Percentiles rank a stretch among this genome's conserved stretches.
Conservation (phyloP, 1,140 invertebrate species). For the Cydia amplana region DNA sequence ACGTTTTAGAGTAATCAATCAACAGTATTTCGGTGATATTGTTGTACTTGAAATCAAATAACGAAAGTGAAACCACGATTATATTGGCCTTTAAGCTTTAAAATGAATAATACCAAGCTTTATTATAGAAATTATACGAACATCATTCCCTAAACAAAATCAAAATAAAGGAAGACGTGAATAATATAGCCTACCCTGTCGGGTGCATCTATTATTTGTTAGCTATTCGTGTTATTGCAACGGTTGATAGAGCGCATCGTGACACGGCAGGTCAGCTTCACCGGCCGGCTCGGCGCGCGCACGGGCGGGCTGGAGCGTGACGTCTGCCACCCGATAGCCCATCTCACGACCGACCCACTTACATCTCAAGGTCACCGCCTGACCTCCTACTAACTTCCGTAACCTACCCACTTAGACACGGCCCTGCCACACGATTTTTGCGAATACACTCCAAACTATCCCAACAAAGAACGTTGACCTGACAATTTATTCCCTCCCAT, state of each 20-base stretch:
- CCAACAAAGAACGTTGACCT: slow-evolving; percentile 12
- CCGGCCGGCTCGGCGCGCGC: slow-evolving; percentile 37
- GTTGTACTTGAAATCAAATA: not conserved
- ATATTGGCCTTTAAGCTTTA: not conserved
- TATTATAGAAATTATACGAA: not conserved
- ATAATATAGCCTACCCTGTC: slow-evolving; percentile 21
- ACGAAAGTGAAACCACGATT: not conserved
- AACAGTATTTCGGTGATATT: not conserved
- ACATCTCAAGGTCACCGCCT: slow-evolving; percentile 70
- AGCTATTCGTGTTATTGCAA: slow-evolving; percentile 29
- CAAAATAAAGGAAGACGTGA: slow-evolving; percentile 24
- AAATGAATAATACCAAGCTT: not conserved
- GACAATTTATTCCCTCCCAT: not conserved
- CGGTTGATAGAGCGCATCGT: slow-evolving; percentile 29
- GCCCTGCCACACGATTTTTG: not conserved
- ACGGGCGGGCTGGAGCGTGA: slow-evolving; percentile 62
- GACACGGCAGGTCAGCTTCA: slow-evolving; percentile 36
- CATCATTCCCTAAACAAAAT: not conserved
- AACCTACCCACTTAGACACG: slow-evolving; percentile 39
- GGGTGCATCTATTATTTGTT: slow-evolving; percentile 31
- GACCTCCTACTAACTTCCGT: slow-evolving; percentile 72
- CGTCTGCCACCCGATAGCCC: slow-evolving; percentile 74
- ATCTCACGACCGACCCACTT: slow-evolving; percentile 77
- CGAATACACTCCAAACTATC: not conserved
- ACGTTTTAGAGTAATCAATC: not conserved